Evolutionary conservation across 1,140 invertebrate genomes (phyloP), one percentile per base, ranked within the genome.

Genomic region (Meloidogyne chitwoodi): DNA sequence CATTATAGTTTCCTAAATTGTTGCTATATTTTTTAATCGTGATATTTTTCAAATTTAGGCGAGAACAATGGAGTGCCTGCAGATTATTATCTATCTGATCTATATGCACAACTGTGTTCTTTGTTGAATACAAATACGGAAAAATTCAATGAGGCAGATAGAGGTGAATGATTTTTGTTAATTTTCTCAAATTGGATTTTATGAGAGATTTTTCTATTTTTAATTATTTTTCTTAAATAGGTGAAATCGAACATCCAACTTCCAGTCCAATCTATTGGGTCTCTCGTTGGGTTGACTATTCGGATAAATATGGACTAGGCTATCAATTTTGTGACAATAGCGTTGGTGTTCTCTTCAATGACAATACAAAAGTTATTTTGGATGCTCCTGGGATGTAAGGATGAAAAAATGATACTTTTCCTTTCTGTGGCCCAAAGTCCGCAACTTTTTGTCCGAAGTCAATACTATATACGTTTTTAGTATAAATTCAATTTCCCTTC

Each of bases 261-360:
- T 65, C 65, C 16, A 34, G 73, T 2, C 81, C 81, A 22, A 56
- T 84, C 3, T 82, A 81, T 67, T 84, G 65, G 72, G 70, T 86
- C 29, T 65, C 81, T 22, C 85, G 84, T 69, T 84, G 83, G 83
- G 83, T 84, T 6, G 83, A 84, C 66, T 84, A 84, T 67, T 83
- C 84, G 12, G 79, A 84, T 62, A 83, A 84, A 66, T 83, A 85
- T 68, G 83, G 83, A 0, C 72, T 84, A n/a, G 78, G 80, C 4
- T 86, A 83, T 70, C 84, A 86, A 68, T 67, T 84, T 22, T 79
- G 71, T 22, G 84, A 84, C 34, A 84, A 84, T 26, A 83, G 82
- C 31, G 73, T 83, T 65, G 79, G 83, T 16, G 84, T 84, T 26
- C 26, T 87, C 0, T 84, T 86, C 81, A 84, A 84, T 38, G 84